Evolutionary conservation across 53 echinoderm and acorn worm species (phyloP), one percentile per base, ranked within the genome.

Genomic region (Echinarachnius parma): DNA sequence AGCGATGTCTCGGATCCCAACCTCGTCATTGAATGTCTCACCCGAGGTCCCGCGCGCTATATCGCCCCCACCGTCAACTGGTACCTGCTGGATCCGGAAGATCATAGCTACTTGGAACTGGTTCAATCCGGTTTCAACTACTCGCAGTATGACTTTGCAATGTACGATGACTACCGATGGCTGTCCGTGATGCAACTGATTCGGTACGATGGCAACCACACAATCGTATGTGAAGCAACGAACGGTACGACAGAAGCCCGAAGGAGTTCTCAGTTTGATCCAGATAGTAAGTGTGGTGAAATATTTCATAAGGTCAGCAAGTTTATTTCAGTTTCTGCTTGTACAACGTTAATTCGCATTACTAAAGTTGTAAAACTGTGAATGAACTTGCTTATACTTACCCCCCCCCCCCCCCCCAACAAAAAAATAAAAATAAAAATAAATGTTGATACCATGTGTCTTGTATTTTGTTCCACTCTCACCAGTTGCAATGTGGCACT

Each of bases 41-140:
- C 58, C 22, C 56, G 74, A 0, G 74, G 74, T 24, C 57, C 74
- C 2, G 19, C 27, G 5, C 18, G 57, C 27, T 7, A 72, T 19
- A 72, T 3, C n/a, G 57, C 36, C 37, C 74, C 58, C 33, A 37
- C 39, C 19, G 42, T 72, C 74, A 37, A 36, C 56, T 72, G 74
- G 74, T 72, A 45, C 44, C 10, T 68, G 34, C 57, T 72, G 27
- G 58, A 39, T 57, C 25, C 58, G 28, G 42, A 55, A 14, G 74
- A 57, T 53, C 15, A 26, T 0, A 72, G 57, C 74, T 57, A 37
- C 55, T 56, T 27, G 7, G 21, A 24, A 39, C 39, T 57, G 58
- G 22, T 25, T 26, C 16, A 34, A 26, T 28, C 74, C 28, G 29
- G 74, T 56, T 57, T 57, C 26, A 56, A 34, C 16, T 11, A 26